phyloP scores from a whole-genome alignment of 2,113 vertebrate species.

The Microtus pennsylvanicus region DNA sequence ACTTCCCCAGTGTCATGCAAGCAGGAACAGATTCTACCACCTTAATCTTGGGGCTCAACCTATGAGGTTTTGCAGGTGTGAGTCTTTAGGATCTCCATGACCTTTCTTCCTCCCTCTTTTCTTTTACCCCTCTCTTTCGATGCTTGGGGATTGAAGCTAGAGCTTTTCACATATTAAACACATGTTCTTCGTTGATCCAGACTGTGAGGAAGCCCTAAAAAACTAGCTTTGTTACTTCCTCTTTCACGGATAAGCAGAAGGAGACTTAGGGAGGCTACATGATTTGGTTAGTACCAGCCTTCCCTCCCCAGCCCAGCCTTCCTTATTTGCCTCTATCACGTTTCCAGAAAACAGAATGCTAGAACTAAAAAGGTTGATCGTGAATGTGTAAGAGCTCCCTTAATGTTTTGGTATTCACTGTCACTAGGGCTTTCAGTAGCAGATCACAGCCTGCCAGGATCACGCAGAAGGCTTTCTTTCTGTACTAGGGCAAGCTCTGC shows the following conservation, averaged over 20 bases:
- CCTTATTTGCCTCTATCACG: background rate
- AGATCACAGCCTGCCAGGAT: background rate
- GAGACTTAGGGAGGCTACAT: background rate
- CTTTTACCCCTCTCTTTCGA: background rate
- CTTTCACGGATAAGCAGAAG: background rate
- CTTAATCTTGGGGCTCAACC: background rate
- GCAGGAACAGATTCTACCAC: background rate
- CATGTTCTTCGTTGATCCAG: background rate
- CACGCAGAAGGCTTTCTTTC: background rate
- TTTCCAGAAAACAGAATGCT: background rate
- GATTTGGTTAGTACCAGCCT: background rate
- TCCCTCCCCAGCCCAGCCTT: background rate
- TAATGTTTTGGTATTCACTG: background rate
- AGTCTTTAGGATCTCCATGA: background rate
- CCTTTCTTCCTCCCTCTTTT: no score
- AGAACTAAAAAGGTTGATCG: conserved; percentile 18
- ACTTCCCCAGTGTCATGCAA: background rate
- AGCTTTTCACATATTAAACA: background rate
- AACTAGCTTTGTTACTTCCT: background rate
- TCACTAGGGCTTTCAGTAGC: background rate
- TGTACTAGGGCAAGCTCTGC: accelerated
- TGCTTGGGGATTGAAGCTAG: background rate
- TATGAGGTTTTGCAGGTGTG: no score
- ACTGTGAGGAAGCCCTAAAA: background rate
- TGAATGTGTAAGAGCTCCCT: background rate